Conservation (phyloP, 2,888 invertebrate species). For the Branchellion lobata region DNA sequence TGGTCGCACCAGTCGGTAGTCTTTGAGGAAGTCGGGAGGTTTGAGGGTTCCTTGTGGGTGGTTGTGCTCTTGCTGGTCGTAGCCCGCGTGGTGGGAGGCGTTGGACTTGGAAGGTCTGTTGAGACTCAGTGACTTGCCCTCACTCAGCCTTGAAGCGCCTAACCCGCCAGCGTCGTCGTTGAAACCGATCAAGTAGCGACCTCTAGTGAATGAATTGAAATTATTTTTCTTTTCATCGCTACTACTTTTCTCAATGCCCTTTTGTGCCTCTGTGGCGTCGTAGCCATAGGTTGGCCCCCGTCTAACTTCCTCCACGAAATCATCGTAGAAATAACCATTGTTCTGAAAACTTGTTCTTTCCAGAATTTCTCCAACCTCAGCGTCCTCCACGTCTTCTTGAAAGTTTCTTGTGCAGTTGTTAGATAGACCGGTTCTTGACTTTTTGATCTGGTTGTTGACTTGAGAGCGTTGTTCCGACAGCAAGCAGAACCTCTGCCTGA, state of each 20-base stretch:
- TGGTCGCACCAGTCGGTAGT: not conserved
- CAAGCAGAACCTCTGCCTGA: constrained; percentile 46
- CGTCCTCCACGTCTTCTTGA: too few species aligned
- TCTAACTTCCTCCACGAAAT: too few species aligned
- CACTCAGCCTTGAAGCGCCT: too few species aligned
- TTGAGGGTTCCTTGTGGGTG: not conserved
- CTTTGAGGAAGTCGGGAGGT: not conserved
- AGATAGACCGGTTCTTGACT: not conserved
- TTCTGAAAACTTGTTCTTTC: too few species aligned
- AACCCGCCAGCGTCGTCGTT: not conserved
- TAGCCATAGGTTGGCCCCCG: too few species aligned
- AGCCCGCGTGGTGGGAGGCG: not conserved
- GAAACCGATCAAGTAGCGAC: not conserved
- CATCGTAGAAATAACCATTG: too few species aligned
- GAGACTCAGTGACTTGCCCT: not conserved
- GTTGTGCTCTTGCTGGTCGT: not conserved
- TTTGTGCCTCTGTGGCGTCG: too few species aligned
- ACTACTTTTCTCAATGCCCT: too few species aligned
- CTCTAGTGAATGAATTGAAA: too few species aligned
- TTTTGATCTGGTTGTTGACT: constrained; percentile 1
- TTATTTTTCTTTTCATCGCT: too few species aligned
- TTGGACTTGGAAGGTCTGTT: not conserved
- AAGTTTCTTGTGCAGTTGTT: too few species aligned
- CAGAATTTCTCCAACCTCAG: too few species aligned
- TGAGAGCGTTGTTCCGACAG: constrained; percentile 45